A percentile compares a stretch with the other conserved stretches of the same genome.
Conservation (phyloP, 2,797 vertebrate genomes). For the Halcyon leucocephala region DNA sequence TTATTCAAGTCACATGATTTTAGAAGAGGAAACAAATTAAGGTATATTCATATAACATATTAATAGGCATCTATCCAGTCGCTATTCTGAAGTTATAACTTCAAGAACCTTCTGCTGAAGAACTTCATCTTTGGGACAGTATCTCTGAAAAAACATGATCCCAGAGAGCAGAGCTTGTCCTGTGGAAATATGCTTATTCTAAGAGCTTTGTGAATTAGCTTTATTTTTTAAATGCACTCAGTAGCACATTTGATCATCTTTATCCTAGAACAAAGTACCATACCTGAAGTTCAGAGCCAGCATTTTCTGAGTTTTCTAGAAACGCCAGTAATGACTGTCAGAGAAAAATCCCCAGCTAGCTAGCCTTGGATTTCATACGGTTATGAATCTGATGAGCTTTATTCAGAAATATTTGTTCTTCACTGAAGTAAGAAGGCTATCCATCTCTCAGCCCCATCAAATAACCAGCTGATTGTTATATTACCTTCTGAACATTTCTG, state of each 20-base stretch:
- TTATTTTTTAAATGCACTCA: not conserved
- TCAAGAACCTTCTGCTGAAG: not conserved
- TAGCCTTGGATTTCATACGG: not conserved
- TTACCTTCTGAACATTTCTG: constrained; percentile 1
- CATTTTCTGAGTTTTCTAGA: not conserved
- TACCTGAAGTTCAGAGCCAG: not conserved
- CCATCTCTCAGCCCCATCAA: constrained; percentile 1
- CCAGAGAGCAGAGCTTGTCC: not conserved
- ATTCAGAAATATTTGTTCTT: constrained; percentile 21
- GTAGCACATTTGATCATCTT: not conserved
- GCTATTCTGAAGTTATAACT: not conserved
- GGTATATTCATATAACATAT: not conserved
- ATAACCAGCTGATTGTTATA: constrained; percentile 13
- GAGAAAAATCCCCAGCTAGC: not conserved
- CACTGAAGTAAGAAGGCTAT: not conserved
- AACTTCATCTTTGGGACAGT: not conserved
- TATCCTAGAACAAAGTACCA: not conserved
- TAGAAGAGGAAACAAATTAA: not conserved
- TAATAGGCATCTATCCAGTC: not conserved
- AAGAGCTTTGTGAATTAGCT: not conserved
- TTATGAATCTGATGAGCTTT: constrained; percentile 8
- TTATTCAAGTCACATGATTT: not conserved
- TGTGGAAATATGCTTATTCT: not conserved
- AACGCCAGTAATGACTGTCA: not conserved
- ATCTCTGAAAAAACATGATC: not conserved